Evolutionary conservation across 1,140 invertebrate genomes (phyloP).

Genomic region (Cryptotermes secundus): DNA sequence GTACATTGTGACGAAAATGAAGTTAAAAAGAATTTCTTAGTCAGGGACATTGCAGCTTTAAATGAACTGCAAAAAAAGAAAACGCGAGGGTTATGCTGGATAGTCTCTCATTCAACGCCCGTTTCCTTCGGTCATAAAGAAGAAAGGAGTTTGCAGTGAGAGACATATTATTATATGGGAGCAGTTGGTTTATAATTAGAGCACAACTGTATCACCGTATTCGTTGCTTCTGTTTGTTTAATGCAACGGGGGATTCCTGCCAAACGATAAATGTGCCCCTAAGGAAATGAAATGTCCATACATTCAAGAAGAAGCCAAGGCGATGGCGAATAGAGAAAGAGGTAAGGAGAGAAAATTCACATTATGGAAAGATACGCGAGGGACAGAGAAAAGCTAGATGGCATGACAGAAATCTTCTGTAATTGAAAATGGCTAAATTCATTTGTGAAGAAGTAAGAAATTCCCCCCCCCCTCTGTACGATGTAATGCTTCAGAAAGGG

Average conservation of each 20-base stretch:
- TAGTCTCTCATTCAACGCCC: background rate
- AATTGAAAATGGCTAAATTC: background rate
- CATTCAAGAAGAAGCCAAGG: background rate
- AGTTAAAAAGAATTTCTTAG: constrained; percentile 18
- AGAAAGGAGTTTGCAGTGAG: background rate
- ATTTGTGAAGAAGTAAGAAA: background rate
- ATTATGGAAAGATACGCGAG: background rate
- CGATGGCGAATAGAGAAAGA: background rate
- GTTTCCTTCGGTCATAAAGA: background rate
- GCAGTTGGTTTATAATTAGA: background rate
- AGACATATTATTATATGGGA: background rate
- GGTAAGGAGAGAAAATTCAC: background rate
- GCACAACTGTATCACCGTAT: background rate
- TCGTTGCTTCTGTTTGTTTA: background rate
- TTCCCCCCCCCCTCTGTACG: background rate
- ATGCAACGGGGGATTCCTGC: background rate
- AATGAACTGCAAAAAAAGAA: constrained; percentile 1
- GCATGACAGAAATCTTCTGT: background rate
- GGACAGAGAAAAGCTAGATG: background rate
- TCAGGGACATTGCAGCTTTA: background rate
- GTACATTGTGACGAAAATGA: constrained; percentile 13
- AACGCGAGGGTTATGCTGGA: background rate
- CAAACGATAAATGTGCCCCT: background rate
- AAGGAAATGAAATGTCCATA: background rate
- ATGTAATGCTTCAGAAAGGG: background rate